Evolutionary conservation across 2,797 vertebrate species (phyloP).

Genomic region (Amniataba percoides): DNA sequence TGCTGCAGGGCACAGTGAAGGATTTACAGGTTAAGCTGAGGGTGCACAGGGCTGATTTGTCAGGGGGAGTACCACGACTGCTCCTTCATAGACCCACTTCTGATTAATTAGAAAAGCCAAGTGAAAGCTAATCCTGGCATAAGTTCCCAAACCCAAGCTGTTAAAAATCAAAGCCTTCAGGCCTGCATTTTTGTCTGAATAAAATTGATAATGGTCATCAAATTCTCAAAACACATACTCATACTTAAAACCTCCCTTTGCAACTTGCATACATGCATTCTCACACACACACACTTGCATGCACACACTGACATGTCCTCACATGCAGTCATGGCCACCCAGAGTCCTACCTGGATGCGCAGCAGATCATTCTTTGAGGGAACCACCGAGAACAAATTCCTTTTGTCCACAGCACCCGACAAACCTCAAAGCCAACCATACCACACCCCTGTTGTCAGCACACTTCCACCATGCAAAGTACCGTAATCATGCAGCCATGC

Average conservation of each 20-base stretch:
- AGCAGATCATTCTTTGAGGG: constrained; percentile 36
- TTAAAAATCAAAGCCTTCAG: constrained; percentile 33
- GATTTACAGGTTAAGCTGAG: constrained; percentile 12
- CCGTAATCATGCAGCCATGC: constrained; percentile 92
- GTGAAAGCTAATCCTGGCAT: constrained; percentile 25
- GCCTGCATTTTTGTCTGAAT: constrained; percentile 17
- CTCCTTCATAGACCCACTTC: constrained; percentile 19
- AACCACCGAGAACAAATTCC: constrained; percentile 44
- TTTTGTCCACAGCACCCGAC: constrained; percentile 40
- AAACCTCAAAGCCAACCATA: constrained; percentile 42
- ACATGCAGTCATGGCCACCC: constrained; percentile 41
- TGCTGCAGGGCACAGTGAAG: constrained; percentile 26
- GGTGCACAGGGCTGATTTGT: constrained; percentile 28
- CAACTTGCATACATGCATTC: constrained; percentile 19
- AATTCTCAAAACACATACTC: constrained; percentile 8
- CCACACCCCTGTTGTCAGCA: constrained; percentile 38
- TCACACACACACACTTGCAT: constrained; percentile 18
- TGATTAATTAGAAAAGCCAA: constrained; percentile 19
- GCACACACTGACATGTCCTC: constrained; percentile 33
- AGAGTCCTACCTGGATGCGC: constrained; percentile 69
- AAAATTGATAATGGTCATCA: not conserved
- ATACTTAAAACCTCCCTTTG: constrained; percentile 10
- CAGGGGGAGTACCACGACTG: constrained; percentile 4
- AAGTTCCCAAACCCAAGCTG: constrained; percentile 24
- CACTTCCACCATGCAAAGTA: constrained; percentile 87